These are phyloP conservation scores for Pungitius pungitius DNA, from an alignment of 2,113 vertebrate species.

Conservation along the genomic window DNA sequence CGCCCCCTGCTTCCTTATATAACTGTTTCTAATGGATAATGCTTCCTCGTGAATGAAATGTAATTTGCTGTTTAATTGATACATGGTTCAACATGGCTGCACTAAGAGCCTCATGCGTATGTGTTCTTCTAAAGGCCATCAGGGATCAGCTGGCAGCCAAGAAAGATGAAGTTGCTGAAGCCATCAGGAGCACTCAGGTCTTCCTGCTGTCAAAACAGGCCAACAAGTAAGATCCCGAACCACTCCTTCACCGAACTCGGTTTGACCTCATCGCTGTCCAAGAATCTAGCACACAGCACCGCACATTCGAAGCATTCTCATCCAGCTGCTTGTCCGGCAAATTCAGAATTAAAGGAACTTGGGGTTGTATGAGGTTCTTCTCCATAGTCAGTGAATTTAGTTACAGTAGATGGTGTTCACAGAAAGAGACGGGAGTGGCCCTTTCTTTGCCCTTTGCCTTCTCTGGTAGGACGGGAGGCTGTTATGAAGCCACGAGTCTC, in stretches of 20 bases:
- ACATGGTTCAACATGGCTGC: background rate
- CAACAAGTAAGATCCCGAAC: slow-evolving; percentile 87
- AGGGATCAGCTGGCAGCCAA: slow-evolving; percentile 88
- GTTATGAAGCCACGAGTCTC: too few species aligned
- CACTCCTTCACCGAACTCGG: background rate
- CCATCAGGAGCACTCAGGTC: slow-evolving; percentile 90
- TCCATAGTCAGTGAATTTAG: background rate
- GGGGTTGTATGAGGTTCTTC: background rate
- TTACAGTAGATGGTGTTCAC: background rate
- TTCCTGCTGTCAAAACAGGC: slow-evolving; percentile 93
- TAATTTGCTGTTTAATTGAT: background rate
- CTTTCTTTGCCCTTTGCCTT: too few species aligned
- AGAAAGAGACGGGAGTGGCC: background rate
- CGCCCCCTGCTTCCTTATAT: background rate
- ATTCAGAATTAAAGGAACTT: background rate
- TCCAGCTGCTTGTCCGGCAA: background rate
- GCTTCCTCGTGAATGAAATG: background rate
- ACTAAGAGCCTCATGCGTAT: background rate
- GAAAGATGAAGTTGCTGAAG: slow-evolving; percentile 91
- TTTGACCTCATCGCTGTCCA: background rate
- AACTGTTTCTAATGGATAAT: background rate
- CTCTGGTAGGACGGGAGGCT: too few species aligned
- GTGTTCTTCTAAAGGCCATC: slow-evolving; percentile 80
- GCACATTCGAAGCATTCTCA: background rate
- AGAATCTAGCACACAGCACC: background rate